A percentile compares a stretch with the other conserved stretches of the same genome.
Evolutionary conservation across 2,113 vertebrate genomes (phyloP).

Genomic region (Thalassarche chlororhynchos): DNA sequence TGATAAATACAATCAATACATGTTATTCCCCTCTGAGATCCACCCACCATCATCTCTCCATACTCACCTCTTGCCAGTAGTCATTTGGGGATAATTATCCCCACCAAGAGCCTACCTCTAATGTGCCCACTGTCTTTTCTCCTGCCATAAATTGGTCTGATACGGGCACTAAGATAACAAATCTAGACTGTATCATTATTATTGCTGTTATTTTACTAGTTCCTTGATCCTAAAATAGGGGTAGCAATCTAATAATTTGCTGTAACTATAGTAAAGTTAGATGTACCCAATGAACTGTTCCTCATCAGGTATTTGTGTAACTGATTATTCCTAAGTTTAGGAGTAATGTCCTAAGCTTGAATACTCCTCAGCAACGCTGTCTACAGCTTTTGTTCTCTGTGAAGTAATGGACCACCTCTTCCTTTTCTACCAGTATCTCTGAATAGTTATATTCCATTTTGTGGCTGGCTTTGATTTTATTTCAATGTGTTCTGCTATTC

Average conservation of each 20-base stretch:
- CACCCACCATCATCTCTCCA: constrained; percentile 9
- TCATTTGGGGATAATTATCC: constrained; percentile 44
- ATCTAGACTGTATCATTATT: not conserved
- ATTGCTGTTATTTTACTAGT: constrained; percentile 35
- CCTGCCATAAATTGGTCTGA: constrained; percentile 23
- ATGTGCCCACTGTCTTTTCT: constrained; percentile 39
- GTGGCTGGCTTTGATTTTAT: not conserved
- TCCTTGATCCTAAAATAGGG: not conserved
- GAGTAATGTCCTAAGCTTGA: not conserved
- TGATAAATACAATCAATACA: constrained; percentile 48
- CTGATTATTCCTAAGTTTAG: not conserved
- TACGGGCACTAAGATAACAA: constrained; percentile 21
- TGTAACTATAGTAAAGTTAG: not conserved
- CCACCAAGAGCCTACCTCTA: constrained; percentile 40
- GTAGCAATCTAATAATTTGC: not conserved
- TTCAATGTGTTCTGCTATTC: not conserved
- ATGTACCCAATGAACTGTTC: not conserved
- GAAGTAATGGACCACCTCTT: not conserved
- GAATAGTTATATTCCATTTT: not conserved
- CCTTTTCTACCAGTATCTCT: not conserved
- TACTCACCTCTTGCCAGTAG: not conserved
- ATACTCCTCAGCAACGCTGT: not conserved
- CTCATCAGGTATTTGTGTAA: not conserved
- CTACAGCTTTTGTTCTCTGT: not conserved
- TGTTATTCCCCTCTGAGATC: constrained; percentile 38